A percentile compares a stretch with the other conserved stretches of the same genome.
Conservation (phyloP, 2,113 vertebrate genomes). For the Archocentrus centrarchus region DNA sequence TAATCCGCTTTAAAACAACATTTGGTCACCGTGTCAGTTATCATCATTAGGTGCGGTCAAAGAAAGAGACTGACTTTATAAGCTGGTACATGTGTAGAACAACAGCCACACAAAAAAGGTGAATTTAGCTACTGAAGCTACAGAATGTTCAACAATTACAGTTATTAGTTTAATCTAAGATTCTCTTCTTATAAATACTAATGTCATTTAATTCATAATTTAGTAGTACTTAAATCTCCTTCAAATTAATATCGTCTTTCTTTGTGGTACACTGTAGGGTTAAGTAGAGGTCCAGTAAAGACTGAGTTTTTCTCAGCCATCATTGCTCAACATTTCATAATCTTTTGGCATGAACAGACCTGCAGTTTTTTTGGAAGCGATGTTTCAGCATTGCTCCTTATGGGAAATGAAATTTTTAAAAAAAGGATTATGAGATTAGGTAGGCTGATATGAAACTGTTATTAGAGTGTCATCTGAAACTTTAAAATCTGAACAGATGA, state of each 20-base stretch:
- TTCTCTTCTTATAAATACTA: not conserved
- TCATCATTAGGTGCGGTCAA: not conserved
- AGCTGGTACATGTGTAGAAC: rapidly evolving
- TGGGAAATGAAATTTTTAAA: not conserved
- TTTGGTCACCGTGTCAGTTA: not conserved
- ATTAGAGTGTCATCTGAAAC: not conserved
- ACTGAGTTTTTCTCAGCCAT: not conserved
- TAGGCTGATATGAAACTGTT: not conserved
- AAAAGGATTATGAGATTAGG: not conserved
- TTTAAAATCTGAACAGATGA: not conserved
- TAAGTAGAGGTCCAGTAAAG: not conserved
- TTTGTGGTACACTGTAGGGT: not conserved
- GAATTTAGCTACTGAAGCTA: not conserved
- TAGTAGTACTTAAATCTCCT: not conserved
- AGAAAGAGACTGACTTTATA: not conserved
- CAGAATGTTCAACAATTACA: not conserved
- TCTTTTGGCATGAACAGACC: conserved; percentile 45
- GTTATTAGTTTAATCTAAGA: not conserved
- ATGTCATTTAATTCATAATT: not conserved
- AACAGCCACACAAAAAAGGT: not conserved
- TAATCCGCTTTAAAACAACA: not conserved
- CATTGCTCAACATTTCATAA: conserved; percentile 36
- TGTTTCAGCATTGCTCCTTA: conserved; percentile 4
- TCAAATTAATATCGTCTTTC: rapidly evolving
- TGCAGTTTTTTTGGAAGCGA: conserved; percentile 41